phyloP scores from a whole-genome alignment of 2,113 vertebrate genomes.

The Coptodon rendalli region DNA sequence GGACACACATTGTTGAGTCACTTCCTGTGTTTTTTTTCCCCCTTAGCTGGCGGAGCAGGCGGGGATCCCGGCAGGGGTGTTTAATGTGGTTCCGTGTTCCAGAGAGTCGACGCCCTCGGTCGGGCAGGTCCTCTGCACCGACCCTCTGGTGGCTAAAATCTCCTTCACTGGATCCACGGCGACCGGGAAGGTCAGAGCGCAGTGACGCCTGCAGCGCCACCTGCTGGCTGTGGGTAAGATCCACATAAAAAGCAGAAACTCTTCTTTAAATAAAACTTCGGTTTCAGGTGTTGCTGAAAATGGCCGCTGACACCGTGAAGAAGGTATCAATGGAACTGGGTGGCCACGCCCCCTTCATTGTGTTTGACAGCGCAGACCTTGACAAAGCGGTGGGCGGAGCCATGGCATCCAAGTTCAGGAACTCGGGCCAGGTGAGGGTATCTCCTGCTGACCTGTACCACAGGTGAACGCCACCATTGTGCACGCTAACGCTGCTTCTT shows the following conservation, averaged over 20 bases:
- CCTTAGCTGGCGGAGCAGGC: slow-evolving; percentile 85
- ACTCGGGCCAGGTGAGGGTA: slow-evolving; percentile 81
- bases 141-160: slow-evolving; percentile 87
- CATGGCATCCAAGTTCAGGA: slow-evolving; percentile 89
- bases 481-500: rapidly evolving
- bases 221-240: background rate
- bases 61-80: slow-evolving; percentile 85
- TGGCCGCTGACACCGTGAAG: slow-evolving; percentile 86
- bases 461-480: background rate
- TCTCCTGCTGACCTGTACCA: rapidly evolving
- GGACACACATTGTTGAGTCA: background rate
- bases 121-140: slow-evolving; percentile 85
- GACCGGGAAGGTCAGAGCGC: slow-evolving; percentile 86
- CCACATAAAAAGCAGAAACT: background rate
- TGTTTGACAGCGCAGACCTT: slow-evolving; percentile 88
- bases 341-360: slow-evolving; percentile 92
- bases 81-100: slow-evolving; percentile 93
- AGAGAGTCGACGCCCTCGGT: slow-evolving; percentile 76
- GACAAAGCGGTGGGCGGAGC: slow-evolving; percentile 85
- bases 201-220: background rate
- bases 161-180: slow-evolving; percentile 96
- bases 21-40: background rate
- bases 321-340: slow-evolving; percentile 95
- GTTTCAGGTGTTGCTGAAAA: slow-evolving; percentile 79
- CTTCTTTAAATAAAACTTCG: background rate